These are phyloP conservation scores for Condylura cristata DNA, from an alignment of 2,113 vertebrate genomes.

Conservation along the genomic window DNA sequence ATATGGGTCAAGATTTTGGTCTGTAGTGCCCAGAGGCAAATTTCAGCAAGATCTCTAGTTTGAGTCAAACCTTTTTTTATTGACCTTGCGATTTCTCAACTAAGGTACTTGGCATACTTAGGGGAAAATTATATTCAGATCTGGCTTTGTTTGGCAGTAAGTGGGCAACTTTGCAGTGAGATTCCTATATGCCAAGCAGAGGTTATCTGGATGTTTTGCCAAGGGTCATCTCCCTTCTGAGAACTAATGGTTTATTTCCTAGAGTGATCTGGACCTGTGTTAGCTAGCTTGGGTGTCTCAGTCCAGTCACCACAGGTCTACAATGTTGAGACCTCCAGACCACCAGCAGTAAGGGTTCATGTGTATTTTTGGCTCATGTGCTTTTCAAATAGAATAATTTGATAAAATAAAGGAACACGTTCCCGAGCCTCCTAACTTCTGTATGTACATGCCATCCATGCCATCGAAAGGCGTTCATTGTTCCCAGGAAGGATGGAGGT, in stretches of 20 bases:
- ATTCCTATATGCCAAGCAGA: accelerated
- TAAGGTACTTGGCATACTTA: not conserved
- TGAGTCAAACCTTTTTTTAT: slow-evolving; percentile 38
- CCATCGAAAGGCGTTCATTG: not conserved
- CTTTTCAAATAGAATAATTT: not conserved
- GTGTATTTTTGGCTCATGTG: not conserved
- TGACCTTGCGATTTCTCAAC: not conserved
- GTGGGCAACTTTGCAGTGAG: not conserved
- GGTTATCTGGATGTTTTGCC: accelerated
- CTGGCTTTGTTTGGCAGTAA: not conserved
- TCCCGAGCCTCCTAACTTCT: not conserved
- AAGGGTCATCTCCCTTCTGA: not conserved
- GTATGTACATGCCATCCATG: not conserved
- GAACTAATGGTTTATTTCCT: not conserved
- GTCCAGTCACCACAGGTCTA: not conserved
- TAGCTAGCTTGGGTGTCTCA: not conserved
- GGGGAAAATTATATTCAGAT: not conserved
- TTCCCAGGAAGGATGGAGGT: not conserved
- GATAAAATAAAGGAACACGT: not conserved
- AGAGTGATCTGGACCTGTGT: not conserved
- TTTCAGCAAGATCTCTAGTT: slow-evolving; percentile 6
- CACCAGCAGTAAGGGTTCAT: not conserved
- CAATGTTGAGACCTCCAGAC: accelerated
- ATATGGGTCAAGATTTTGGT: not conserved
- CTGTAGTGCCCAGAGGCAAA: not conserved